Conservation (phyloP, 2,888 invertebrate species). For the Sylvicola cinctus region DNA sequence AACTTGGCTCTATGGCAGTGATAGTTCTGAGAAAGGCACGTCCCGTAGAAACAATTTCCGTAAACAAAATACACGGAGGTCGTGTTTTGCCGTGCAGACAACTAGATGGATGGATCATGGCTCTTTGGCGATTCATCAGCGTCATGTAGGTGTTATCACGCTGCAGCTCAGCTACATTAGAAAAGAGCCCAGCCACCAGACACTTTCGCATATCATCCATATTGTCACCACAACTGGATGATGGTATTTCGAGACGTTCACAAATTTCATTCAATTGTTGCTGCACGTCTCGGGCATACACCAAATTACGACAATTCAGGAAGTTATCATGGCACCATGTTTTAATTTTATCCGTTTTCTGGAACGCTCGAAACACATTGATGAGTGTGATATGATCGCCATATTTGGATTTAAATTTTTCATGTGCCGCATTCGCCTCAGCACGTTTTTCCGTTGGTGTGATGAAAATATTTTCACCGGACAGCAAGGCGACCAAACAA, state of each 20-base stretch:
- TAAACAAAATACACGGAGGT: conserved; percentile 56
- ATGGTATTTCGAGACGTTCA: conserved; percentile 33
- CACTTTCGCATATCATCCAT: conserved; percentile 45
- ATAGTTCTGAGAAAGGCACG: conserved; percentile 61
- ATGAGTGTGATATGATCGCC: conserved; percentile 86
- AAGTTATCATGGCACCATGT: conserved; percentile 79
- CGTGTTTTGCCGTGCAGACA: conserved; percentile 37
- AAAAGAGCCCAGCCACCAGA: conserved; percentile 60
- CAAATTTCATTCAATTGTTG: conserved; percentile 58
- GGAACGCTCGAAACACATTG: conserved; percentile 68
- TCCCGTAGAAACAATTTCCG: conserved; percentile 71
- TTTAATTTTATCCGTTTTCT: conserved; percentile 45
- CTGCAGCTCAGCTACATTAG: conserved; percentile 63
- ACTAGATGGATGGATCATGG: conserved; percentile 70
- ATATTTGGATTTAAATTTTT: conserved; percentile 63
- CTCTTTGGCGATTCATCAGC: conserved; percentile 39
- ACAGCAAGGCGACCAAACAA: conserved; percentile 49
- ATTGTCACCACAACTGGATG: conserved; percentile 41
- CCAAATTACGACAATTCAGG: conserved; percentile 61
- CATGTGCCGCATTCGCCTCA: conserved; percentile 45
- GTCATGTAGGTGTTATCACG: conserved; percentile 49
- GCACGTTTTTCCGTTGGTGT: conserved; percentile 52
- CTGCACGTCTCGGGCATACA: conserved; percentile 59
- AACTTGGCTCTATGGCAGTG: conserved; percentile 58
- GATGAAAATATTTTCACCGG: conserved; percentile 70